Base-by-base conservation (phyloP, 2,888 invertebrate species). In the Aplocera efformata region DNA sequence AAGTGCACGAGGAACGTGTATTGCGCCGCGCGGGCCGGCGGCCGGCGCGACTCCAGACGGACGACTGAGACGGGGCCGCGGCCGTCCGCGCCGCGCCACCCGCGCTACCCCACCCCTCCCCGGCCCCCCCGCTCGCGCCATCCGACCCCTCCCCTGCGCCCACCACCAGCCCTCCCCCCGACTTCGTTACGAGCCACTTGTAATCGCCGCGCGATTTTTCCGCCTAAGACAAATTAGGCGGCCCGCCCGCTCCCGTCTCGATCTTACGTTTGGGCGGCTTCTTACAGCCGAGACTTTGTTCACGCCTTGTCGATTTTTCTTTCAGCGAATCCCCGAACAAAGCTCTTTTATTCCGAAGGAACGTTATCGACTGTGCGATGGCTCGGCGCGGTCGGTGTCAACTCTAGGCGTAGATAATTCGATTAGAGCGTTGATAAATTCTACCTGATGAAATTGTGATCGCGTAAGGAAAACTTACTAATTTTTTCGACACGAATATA, bases 171-270 rank as follows among this genome's bases (percentile, higher is more conserved):
- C 64, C 64, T 65, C 64, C 62, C 63, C 62, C 76, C 83, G 84
- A 84, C 85, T 88, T 88, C 86, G 86, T 88, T 88, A 86, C 83
- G 84, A 84, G 83, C 84, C 85, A 88, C 86, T 86, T 86, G 86
- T 86, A 84, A 86, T 85, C 80, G 81, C 81, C 79, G 73, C 74
- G 79, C 83, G 83, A 85, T 88, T 88, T 86, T 88, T 86, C 85
- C 85, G 85, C 84, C 86, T 85, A 83, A 88, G 86, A 86, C 81
- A 83, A 86, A 86, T 88, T 88, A 88, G 84, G 85, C 82, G 79
- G 82, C 69, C 78, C 77, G 67, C 71, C 72, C 72, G 69, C 74
- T 73, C 63, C 56, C 67, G 65, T 58, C 67, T 54, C 58, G 42
- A 51, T 58, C 67, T 69, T 68, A 63, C 71, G 58, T 72, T 77